Percentiles rank a stretch among this genome's conserved stretches.
These are phyloP conservation scores for Lomographa bimaculata DNA, from an alignment of 2,888 invertebrate species.

Conservation along the genomic window DNA sequence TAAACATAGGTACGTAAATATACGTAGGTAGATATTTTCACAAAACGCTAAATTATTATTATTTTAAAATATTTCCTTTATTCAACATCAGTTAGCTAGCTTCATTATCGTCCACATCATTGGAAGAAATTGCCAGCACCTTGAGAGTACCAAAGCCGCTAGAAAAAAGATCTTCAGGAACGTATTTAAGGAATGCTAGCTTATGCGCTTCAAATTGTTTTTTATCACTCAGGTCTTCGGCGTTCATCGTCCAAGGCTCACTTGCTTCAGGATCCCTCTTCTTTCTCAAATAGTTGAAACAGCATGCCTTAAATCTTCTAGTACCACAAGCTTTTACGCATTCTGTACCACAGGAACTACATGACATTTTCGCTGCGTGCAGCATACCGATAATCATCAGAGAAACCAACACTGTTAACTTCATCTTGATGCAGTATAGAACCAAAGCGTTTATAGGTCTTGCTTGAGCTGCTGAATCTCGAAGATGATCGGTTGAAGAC, in stretches of 20 bases:
- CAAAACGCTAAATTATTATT: no score
- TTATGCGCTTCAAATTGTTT: background rate
- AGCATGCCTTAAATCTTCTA: slow-evolving; percentile 84
- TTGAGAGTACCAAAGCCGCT: background rate
- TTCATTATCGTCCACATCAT: slow-evolving; percentile 1
- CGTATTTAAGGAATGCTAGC: slow-evolving; percentile 10
- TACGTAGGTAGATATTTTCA: no score
- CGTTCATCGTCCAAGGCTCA: slow-evolving; percentile 29
- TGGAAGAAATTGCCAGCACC: background rate
- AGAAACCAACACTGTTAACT: slow-evolving; percentile 1
- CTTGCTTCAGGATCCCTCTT: slow-evolving; percentile 55
- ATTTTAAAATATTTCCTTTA: no score
- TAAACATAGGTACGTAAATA: no score
- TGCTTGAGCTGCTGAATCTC: background rate
- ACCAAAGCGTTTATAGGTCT: no score
- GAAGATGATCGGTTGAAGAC: background rate
- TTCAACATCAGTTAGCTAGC: no score
- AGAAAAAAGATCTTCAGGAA: slow-evolving; percentile 7
- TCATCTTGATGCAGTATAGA: slow-evolving; percentile 9
- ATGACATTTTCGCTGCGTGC: slow-evolving; percentile 76
- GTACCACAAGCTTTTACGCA: slow-evolving; percentile 86
- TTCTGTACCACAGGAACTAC: slow-evolving; percentile 86
- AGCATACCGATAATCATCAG: slow-evolving; percentile 28
- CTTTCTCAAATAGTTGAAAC: slow-evolving; percentile 87
- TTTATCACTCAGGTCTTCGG: slow-evolving; percentile 1